Base-by-base conservation (phyloP, 2,797 vertebrate genomes). In the Sternotherus odoratus region DNA sequence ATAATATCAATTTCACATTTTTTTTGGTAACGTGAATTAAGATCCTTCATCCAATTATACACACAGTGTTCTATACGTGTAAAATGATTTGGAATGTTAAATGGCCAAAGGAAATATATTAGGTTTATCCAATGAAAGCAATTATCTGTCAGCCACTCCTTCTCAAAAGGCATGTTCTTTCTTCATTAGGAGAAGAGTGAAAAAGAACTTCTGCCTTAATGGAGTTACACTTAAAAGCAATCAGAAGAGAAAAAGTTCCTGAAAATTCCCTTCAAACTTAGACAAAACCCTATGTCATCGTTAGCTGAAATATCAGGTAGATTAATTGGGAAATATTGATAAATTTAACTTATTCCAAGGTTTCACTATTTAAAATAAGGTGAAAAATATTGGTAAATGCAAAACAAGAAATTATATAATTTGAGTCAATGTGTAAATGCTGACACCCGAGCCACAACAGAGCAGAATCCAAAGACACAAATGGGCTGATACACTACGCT, bases 1-100 rank as follows among this genome's bases (percentile, higher is more conserved):
- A 91, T 97, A 97, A 97, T 97, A 97, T 98, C 95, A 95, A 96
- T 97, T 97, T 95, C 96, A 95, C 95, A 88, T 13, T 92, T 95
- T 92, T 95, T 96, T 97, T 93, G 49, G 78, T 92, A 96, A 95
- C 88, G 78, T 83, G 92, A 97, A 97, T 97, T 97, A 96, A 97
- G 95, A 97, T 94, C 81, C 91, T 95, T 97, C 94, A 96, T 96
- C 91, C 94, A 96, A 96, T 97, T 97, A 97, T 86, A 96, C 92
- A 95, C 82, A 86, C 66, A 93, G 90, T 87, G 74, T 86, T 91
- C 79, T 89, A 49, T 85, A 39, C 57, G 57, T 69, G 49, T 85
- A 95, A 94, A 97, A 96, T 92, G 7, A 96, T 91, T 95, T 92
- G 83, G 93, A 94, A 97, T 85, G 66, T 89, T 93, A 94, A 86